phyloP scores from a whole-genome alignment of 2,888 invertebrate species.

The Anthophora plumipes region DNA sequence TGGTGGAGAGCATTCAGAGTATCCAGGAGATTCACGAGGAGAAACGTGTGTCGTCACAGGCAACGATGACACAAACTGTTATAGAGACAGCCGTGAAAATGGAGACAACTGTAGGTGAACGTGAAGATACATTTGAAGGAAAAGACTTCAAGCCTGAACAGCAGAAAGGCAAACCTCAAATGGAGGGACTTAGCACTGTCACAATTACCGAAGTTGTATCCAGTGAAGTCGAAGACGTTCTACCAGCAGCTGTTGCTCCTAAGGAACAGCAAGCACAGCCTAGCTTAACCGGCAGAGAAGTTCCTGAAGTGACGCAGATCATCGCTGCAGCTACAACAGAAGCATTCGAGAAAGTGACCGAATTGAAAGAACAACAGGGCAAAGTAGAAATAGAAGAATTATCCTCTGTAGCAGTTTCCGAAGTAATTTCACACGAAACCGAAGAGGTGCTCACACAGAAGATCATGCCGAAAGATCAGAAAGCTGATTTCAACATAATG shows the following conservation, averaged over 20 bases:
- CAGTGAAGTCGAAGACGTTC: constrained; percentile 71
- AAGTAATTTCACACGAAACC: constrained; percentile 71
- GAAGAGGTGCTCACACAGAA: constrained; percentile 67
- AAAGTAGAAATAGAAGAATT: constrained; percentile 74
- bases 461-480: constrained; percentile 75
- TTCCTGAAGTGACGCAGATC: constrained; percentile 83
- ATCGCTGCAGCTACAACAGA: constrained; percentile 73
- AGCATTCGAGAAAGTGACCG: constrained; percentile 70
- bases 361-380: constrained; percentile 75
- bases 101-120: constrained; percentile 82
- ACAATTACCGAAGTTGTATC: constrained; percentile 71
- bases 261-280: constrained; percentile 75
- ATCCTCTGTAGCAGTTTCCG: constrained; percentile 71
- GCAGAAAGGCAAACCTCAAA: constrained; percentile 65
- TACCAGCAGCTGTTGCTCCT: constrained; percentile 65
- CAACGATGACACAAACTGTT: constrained; percentile 72
- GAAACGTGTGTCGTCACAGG: constrained; percentile 71
- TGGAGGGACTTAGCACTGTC: constrained; percentile 73
- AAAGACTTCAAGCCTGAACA: constrained; percentile 66
- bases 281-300: constrained; percentile 78
- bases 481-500: constrained; percentile 78
- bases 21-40: constrained; percentile 72
- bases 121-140: constrained; percentile 80
- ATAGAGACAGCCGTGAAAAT: constrained; percentile 73
- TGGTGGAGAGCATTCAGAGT: constrained; percentile 75